Evolutionary conservation across 2,797 vertebrate genomes (phyloP).

Genomic region (Scomberomorus guttatus): DNA sequence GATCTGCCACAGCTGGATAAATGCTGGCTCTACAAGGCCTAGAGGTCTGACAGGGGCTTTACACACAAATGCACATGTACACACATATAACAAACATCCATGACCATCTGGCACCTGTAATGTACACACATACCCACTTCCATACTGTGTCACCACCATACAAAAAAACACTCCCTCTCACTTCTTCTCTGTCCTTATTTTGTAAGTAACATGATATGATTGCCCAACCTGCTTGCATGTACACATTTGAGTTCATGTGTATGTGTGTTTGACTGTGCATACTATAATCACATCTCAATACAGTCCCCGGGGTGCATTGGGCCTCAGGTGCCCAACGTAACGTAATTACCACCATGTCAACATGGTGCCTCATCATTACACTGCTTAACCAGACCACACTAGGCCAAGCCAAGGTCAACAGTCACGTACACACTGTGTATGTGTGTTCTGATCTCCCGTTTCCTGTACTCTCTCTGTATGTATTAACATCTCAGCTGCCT

Average conservation of each 20-base stretch:
- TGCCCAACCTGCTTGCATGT: not conserved
- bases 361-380: slow-evolving; percentile 34
- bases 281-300: not conserved
- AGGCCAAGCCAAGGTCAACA: slow-evolving; percentile 45
- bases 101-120: slow-evolving; percentile 3
- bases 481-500: slow-evolving; percentile 11
- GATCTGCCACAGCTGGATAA: slow-evolving; percentile 54
- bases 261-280: not conserved
- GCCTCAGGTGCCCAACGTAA: slow-evolving; percentile 49
- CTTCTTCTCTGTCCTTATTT: not conserved
- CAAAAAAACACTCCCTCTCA: not conserved
- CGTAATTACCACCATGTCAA: slow-evolving; percentile 48
- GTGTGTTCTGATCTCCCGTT: not conserved
- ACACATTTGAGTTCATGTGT: not conserved
- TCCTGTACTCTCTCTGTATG: not conserved
- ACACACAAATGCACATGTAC: not conserved
- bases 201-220: not conserved
- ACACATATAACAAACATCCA: not conserved
- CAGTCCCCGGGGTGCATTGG: not conserved
- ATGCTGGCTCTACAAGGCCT: slow-evolving; percentile 29
- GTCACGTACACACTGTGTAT: not conserved
- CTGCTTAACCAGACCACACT: slow-evolving; percentile 14
- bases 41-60: slow-evolving; percentile 1
- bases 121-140: not conserved
- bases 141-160: not conserved